Conservation (phyloP, 2,797 vertebrate genomes). For the Pseudomugil gertrudae region DNA sequence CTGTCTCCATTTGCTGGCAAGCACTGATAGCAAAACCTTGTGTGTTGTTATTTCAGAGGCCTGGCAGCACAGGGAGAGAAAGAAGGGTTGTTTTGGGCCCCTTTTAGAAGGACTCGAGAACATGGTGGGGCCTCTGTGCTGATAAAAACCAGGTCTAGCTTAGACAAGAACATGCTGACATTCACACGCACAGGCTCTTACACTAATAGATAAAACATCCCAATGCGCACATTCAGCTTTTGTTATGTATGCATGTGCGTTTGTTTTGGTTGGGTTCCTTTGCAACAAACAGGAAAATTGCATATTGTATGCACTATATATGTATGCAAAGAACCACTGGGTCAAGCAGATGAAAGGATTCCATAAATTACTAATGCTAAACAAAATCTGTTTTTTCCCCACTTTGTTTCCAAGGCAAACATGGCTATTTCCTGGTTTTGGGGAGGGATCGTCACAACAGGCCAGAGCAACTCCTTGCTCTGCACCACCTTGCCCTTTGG, state of each 20-base stretch:
- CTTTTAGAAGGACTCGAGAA: slow-evolving; percentile 60
- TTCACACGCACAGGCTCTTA: slow-evolving; percentile 38
- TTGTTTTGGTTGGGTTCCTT: neutral
- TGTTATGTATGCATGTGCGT: neutral
- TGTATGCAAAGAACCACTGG: neutral
- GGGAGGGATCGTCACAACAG: slow-evolving; percentile 51
- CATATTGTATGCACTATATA: neutral
- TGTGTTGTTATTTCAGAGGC: slow-evolving; percentile 76
- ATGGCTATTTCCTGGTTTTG: slow-evolving; percentile 59
- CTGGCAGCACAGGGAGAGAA: slow-evolving; percentile 44
- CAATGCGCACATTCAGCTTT: neutral
- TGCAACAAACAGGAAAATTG: slow-evolving; percentile 4
- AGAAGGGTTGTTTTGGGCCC: slow-evolving; percentile 69
- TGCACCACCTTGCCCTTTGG: slow-evolving; percentile 60
- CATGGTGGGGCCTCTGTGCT: slow-evolving; percentile 49
- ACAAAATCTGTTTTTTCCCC: slow-evolving; percentile 58
- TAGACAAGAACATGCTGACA: slow-evolving; percentile 54
- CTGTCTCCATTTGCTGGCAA: slow-evolving; percentile 65
- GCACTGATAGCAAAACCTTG: slow-evolving; percentile 75
- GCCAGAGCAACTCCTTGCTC: slow-evolving; percentile 48
- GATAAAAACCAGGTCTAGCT: slow-evolving; percentile 70
- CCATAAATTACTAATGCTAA: slow-evolving; percentile 57
- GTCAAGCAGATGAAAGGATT: slow-evolving; percentile 39
- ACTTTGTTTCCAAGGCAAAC: slow-evolving; percentile 61
- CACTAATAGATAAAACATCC: slow-evolving; percentile 1